Evolutionary conservation across 2,797 vertebrate species (phyloP).

Genomic region (Rhinichthys osculus): DNA sequence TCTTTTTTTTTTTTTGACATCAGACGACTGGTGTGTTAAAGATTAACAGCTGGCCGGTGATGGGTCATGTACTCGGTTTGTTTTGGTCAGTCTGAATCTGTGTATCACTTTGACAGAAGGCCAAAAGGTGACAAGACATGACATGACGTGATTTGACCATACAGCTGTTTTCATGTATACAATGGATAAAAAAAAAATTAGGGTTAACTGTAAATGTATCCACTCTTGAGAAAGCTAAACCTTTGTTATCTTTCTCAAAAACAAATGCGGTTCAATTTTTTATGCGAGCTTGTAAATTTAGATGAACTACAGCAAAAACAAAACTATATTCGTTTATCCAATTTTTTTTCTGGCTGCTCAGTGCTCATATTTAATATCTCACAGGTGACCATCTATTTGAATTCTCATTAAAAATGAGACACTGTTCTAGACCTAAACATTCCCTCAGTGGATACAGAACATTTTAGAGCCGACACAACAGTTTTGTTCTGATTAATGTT

Average conservation of each 20-base stretch:
- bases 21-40: slow-evolving; percentile 77
- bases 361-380: neutral
- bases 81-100: slow-evolving; percentile 46
- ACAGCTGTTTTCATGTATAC: neutral
- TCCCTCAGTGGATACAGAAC: neutral
- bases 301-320: neutral
- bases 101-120: slow-evolving; percentile 50
- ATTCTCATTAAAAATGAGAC: neutral
- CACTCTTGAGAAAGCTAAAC: neutral
- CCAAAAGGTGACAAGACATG: slow-evolving; percentile 32
- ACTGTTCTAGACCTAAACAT: neutral
- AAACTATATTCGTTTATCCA: neutral
- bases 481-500: neutral
- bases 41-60: slow-evolving; percentile 74
- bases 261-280: neutral
- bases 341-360: neutral
- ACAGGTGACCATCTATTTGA: neutral
- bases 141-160: neutral
- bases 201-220: neutral
- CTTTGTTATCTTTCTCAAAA: neutral
- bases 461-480: neutral
- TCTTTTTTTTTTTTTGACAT: slow-evolving; percentile 62
- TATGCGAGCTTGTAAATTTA: neutral
- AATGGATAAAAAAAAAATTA: neutral
- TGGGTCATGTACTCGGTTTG: slow-evolving; percentile 48